These are phyloP conservation scores for Gadopsis marmoratus DNA, from an alignment of 2,797 vertebrate species.

Conservation along the genomic window DNA sequence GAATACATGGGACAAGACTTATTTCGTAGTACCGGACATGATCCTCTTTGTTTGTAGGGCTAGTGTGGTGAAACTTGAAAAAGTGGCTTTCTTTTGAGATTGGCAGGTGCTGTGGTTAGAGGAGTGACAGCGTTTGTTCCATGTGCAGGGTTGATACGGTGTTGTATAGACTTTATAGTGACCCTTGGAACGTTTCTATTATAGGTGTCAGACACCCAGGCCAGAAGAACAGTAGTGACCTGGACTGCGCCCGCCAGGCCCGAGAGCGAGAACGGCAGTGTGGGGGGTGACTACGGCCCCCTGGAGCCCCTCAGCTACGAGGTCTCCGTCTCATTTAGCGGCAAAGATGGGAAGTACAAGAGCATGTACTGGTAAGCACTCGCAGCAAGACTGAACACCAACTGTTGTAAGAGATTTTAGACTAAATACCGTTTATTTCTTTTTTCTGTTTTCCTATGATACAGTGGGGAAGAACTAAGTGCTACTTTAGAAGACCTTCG, in stretches of 20 bases:
- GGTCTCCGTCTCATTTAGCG: conserved; percentile 89
- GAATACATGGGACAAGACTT: neutral
- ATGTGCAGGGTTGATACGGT: neutral
- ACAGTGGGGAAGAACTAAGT: conserved; percentile 92
- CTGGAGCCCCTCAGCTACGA: conserved; percentile 89
- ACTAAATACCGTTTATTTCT: neutral
- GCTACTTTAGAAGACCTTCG: conserved; percentile 93
- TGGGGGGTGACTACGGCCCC: conserved; percentile 67
- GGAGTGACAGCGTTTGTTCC: neutral
- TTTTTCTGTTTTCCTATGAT: conserved; percentile 27
- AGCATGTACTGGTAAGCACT: conserved; percentile 88
- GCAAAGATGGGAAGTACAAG: conserved; percentile 94
- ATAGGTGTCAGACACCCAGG: conserved; percentile 92
- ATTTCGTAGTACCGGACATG: neutral
- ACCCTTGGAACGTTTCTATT: conserved; percentile 21
- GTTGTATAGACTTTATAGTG: neutral
- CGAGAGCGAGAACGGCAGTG: conserved; percentile 78
- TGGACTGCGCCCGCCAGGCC: conserved; percentile 89
- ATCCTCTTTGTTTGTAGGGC: neutral
- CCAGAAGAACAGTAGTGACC: conserved; percentile 86
- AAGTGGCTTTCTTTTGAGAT: neutral
- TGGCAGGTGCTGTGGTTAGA: neutral
- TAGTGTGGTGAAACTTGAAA: neutral
- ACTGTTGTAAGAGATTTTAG: too few relatives aligned
- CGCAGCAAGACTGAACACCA: neutral